Percentiles rank a stretch among this genome's conserved stretches.
These are phyloP conservation scores for Orthonevra nobilis DNA, from an alignment of 2,888 invertebrate genomes.

Conservation along the genomic window DNA sequence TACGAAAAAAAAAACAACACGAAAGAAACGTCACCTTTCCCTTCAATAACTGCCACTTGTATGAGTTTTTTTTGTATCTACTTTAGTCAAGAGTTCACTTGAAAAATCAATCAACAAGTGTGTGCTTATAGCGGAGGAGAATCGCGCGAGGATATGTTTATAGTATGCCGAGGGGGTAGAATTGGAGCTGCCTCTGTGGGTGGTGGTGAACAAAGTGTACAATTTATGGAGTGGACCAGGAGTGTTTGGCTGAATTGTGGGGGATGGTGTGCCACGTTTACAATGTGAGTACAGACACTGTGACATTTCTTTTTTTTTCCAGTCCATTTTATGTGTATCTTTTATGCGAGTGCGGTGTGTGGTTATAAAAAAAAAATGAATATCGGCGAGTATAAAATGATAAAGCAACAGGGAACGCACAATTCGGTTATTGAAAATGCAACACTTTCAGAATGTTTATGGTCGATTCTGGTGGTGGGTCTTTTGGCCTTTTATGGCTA, in stretches of 20 bases:
- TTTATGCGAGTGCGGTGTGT: conserved; percentile 64
- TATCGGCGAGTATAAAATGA: conserved; percentile 14
- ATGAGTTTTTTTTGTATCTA: conserved; percentile 42
- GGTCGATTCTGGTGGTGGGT: conserved; percentile 32
- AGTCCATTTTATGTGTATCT: conserved; percentile 45
- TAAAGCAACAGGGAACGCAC: conserved; percentile 55
- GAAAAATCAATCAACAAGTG: conserved; percentile 71
- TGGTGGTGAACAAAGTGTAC: conserved; percentile 32
- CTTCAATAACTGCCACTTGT: conserved; percentile 48
- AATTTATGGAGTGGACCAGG: conserved; percentile 28
- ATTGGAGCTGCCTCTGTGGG: conserved; percentile 37
- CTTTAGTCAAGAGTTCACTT: conserved; percentile 64
- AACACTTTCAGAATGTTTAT: conserved; percentile 63
- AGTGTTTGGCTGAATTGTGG: conserved; percentile 34
- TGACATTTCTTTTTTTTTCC: conserved; percentile 41
- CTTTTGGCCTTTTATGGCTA: conserved; percentile 39
- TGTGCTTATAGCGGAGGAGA: conserved; percentile 58
- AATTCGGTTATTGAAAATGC: conserved; percentile 67
- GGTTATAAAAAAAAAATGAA: conserved; percentile 32
- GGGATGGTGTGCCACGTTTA: conserved; percentile 60
- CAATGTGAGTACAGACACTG: conserved; percentile 61
- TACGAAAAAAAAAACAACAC: background rate
- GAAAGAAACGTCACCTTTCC: conserved; percentile 4
- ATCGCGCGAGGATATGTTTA: conserved; percentile 60
- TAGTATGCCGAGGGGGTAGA: background rate